These are phyloP conservation scores for Scaptomyza polygonia DNA, from an alignment of 2,888 invertebrate species.

Conservation along the genomic window DNA sequence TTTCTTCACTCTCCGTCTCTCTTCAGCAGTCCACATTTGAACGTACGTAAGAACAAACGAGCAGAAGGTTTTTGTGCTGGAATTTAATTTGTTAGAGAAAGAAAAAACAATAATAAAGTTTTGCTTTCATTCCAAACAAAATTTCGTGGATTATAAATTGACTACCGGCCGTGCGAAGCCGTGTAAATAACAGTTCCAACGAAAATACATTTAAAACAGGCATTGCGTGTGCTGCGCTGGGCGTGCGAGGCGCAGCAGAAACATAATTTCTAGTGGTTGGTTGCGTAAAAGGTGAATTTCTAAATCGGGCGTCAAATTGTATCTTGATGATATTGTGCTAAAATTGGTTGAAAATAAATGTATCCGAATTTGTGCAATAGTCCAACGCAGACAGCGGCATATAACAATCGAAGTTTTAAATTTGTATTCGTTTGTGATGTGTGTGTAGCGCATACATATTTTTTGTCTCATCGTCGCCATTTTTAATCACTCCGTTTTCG, in stretches of 20 bases:
- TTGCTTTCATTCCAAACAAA: slow-evolving; percentile 72
- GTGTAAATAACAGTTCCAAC: slow-evolving; percentile 22
- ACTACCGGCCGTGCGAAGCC: slow-evolving; percentile 26
- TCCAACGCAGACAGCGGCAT: slow-evolving; percentile 13
- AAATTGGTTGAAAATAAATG: not conserved
- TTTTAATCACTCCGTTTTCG: slow-evolving; percentile 73
- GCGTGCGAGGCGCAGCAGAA: slow-evolving; percentile 54
- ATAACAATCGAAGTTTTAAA: slow-evolving; percentile 36
- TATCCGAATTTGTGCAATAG: not conserved
- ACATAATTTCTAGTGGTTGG: slow-evolving; percentile 50
- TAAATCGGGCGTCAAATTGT: slow-evolving; percentile 16
- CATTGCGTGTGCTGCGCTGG: slow-evolving; percentile 48
- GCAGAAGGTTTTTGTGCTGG: slow-evolving; percentile 71
- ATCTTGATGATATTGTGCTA: not conserved
- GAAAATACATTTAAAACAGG: slow-evolving; percentile 13
- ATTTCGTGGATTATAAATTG: slow-evolving; percentile 42
- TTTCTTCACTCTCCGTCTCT: slow-evolving; percentile 66
- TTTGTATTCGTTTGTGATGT: slow-evolving; percentile 48
- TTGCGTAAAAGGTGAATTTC: slow-evolving; percentile 76
- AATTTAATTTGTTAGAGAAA: slow-evolving; percentile 81
- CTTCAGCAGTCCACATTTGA: slow-evolving; percentile 68
- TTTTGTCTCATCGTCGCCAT: slow-evolving; percentile 73
- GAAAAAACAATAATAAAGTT: slow-evolving; percentile 82
- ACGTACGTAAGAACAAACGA: slow-evolving; percentile 62
- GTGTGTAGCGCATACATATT: slow-evolving; percentile 64